phyloP scores from a whole-genome alignment of 2,797 vertebrate genomes.

The Melanotaenia boesemani region DNA sequence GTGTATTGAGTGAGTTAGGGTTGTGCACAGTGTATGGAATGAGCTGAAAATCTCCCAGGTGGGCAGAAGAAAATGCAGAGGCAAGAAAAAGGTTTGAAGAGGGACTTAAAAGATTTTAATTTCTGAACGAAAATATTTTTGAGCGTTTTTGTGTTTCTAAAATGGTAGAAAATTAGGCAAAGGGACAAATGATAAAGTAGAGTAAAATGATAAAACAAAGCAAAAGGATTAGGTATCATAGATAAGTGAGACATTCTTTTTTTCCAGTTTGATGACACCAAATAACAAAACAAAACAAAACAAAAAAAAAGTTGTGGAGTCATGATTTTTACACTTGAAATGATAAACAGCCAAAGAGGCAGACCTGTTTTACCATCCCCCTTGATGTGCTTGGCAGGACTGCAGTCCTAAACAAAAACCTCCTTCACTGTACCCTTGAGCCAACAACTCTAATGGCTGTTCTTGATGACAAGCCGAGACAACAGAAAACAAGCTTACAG shows the following conservation, averaged over 20 bases:
- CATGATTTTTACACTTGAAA: conserved; percentile 43
- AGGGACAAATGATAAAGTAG: neutral
- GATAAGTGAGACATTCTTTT: conserved; percentile 17
- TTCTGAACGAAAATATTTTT: conserved; percentile 7
- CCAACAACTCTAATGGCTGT: conserved; percentile 53
- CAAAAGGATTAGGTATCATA: conserved; percentile 6
- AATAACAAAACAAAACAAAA: conserved; percentile 29
- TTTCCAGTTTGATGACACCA: conserved; percentile 38
- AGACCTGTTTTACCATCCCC: conserved; percentile 57
- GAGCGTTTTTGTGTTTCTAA: conserved; percentile 17
- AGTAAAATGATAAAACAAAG: conserved; percentile 7
- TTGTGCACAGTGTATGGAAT: conserved; percentile 42
- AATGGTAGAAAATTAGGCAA: conserved; percentile 1
- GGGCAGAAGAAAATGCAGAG: conserved; percentile 27
- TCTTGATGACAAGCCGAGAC: conserved; percentile 54
- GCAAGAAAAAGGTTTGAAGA: conserved; percentile 25
- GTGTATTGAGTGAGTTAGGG: conserved; percentile 15
- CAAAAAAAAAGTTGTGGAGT: conserved; percentile 27
- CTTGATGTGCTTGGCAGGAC: conserved; percentile 61
- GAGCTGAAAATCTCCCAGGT: conserved; percentile 24
- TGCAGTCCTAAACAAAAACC: conserved; percentile 66
- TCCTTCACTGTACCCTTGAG: conserved; percentile 73
- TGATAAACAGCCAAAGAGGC: conserved; percentile 50
- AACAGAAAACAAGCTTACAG: conserved; percentile 56
- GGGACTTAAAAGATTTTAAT: conserved; percentile 33